Evolutionary conservation across 2,888 invertebrate genomes (phyloP), one percentile per base, ranked within the genome.

Genomic region (Teinopalpus imperialis): DNA sequence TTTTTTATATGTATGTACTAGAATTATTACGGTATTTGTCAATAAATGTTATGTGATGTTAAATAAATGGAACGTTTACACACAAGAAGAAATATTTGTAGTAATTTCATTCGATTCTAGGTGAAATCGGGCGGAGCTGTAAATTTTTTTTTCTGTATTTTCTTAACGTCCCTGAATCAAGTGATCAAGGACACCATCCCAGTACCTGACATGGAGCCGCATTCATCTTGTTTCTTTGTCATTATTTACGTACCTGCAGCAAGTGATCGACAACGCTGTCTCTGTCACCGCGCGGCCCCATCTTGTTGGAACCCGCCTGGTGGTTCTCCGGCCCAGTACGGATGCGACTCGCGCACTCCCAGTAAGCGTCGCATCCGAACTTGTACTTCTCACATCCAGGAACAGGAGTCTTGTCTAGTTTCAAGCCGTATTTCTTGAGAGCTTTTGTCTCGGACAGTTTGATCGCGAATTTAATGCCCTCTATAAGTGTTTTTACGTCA

Each of bases 241-340:
- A n/a, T n/a, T n/a, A n/a, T n/a, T n/a, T 27, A 21, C 27, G 8
- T 48, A 87, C 89, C 80, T 89, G 89, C n/a, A 95, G 77, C 58
- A 92, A 86, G 29, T 92, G 90, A 69, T 95, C 92, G 0, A 95
- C 94, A 0, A 95, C 95, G 0, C 95, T 93, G 57, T 89, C 75
- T 0, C 92, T 92, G 71, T 95, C 95, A 0, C 89, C 90, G 0
- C 89, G 54, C 0, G 95, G 94, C 0, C 95, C 95, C 95, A 96
- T 96, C 87, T 92, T 94, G 70, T 94, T 95, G 8, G 94, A 93
- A 1, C 95, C 95, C 0, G 92, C 93, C 77, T 95, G 95, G 71
- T 95, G 95, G 70, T 95, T 95, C 81, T 95, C 95, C 0, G 95
- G 94, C 0, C 93, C 94, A 0, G 95, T 95, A 50, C 93, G 91